These are phyloP conservation scores for Corticium candelabrum DNA, from an alignment of 37 sponge, comb jelly and placozoan genomes.

Conservation along the genomic window DNA sequence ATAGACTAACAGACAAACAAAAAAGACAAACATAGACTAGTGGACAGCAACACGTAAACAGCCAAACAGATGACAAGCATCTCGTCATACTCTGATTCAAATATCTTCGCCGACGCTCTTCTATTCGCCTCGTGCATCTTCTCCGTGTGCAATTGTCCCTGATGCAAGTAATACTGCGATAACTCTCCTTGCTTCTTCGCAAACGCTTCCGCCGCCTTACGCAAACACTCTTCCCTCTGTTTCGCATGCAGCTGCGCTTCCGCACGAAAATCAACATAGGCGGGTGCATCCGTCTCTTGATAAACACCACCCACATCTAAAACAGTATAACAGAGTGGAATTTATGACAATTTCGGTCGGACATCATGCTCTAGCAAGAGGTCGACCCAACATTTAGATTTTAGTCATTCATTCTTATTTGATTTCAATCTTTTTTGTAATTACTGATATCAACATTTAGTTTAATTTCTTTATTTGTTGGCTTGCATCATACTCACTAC, in stretches of 20 bases:
- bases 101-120: constrained; percentile 42
- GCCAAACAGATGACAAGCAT: too few relatives aligned
- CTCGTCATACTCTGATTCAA: constrained; percentile 20
- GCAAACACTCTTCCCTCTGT: constrained; percentile 51
- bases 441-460: too few relatives aligned
- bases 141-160: constrained; percentile 57
- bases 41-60: too few relatives aligned
- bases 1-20: too few relatives aligned
- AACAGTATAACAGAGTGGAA: background rate
- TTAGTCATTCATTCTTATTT: too few relatives aligned
- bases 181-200: constrained; percentile 31
- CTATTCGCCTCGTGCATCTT: constrained; percentile 70
- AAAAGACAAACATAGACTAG: too few relatives aligned
- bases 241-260: constrained; percentile 72
- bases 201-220: constrained; percentile 65
- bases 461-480: too few relatives aligned
- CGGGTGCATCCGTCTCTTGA: background rate
- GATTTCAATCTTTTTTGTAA: too few relatives aligned
- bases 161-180: constrained; percentile 46
- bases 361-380: too few relatives aligned
- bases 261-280: constrained; percentile 53
- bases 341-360: too few relatives aligned
- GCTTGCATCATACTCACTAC: too few relatives aligned
- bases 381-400: too few relatives aligned
- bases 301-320: background rate